A percentile compares a stretch with the other conserved stretches of the same genome.
These are phyloP conservation scores for Watsonalla cultraria DNA, from an alignment of 2,888 invertebrate species.

Conservation along the genomic window DNA sequence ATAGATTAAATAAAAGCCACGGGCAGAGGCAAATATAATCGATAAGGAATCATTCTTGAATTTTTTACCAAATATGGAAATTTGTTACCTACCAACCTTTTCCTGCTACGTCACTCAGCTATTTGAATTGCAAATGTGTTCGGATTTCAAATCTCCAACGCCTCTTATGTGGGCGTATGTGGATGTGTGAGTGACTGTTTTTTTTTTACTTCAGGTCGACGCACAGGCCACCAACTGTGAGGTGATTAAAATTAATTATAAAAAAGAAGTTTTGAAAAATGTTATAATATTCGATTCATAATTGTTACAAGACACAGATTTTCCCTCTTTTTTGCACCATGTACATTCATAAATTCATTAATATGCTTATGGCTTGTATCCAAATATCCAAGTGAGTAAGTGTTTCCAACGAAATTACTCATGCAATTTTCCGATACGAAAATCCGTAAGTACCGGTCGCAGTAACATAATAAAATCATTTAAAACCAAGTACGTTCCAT, in stretches of 20 bases:
- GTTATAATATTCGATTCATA: too few species aligned
- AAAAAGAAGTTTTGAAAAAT: not conserved
- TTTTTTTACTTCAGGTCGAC: constrained; percentile 19
- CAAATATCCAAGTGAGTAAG: too few species aligned
- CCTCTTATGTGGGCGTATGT: constrained; percentile 49
- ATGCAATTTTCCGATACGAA: too few species aligned
- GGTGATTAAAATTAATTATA: constrained; percentile 1
- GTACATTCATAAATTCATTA: too few species aligned
- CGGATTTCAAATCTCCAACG: constrained; percentile 58
- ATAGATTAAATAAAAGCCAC: not conserved
- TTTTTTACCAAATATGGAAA: constrained; percentile 21
- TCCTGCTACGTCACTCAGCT: constrained; percentile 64
- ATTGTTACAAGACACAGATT: not conserved
- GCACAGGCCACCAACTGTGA: constrained; percentile 1
- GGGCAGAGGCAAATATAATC: not conserved
- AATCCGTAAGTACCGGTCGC: too few species aligned
- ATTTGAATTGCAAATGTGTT: constrained; percentile 55
- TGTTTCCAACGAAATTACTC: too few species aligned
- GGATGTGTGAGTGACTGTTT: constrained; percentile 29
- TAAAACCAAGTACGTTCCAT: too few species aligned
- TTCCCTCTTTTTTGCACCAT: too few species aligned
- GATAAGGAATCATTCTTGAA: not conserved
- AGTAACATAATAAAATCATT: too few species aligned
- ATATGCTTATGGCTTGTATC: too few species aligned
- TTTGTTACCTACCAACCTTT: constrained; percentile 33